Percentiles rank a stretch among this genome's conserved stretches.
phyloP scores from a whole-genome alignment of 2,797 vertebrate genomes.

The Falco novaeseelandiae region DNA sequence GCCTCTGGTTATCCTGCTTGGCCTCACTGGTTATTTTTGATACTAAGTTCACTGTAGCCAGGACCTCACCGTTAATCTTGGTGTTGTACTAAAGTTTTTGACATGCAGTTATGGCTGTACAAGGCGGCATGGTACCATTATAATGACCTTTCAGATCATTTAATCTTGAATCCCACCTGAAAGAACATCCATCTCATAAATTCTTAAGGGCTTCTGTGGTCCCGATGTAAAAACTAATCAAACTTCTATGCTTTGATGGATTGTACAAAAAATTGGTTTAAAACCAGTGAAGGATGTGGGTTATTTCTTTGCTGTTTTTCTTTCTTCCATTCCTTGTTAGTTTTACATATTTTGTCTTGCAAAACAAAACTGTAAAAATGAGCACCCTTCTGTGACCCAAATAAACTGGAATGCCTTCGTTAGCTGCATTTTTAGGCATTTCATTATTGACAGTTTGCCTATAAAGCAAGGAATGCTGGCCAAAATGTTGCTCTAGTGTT shows the following conservation, averaged over 20 bases:
- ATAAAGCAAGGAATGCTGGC: not conserved
- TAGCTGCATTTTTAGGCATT: not conserved
- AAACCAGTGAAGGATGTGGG: not conserved
- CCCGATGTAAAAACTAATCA: not conserved
- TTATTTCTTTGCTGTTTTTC: not conserved
- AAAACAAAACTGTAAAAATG: constrained; percentile 19
- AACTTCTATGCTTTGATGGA: not conserved
- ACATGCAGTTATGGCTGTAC: not conserved
- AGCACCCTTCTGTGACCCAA: not conserved
- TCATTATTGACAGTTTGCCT: not conserved
- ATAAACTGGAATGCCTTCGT: not conserved
- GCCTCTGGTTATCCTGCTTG: not conserved
- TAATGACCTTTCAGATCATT: not conserved
- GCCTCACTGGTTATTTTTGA: not conserved
- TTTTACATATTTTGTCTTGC: not conserved
- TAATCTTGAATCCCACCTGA: not conserved
- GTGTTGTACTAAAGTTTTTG: not conserved
- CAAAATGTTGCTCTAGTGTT: not conserved
- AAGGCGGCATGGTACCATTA: not conserved
- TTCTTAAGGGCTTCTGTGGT: not conserved
- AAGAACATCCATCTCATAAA: not conserved
- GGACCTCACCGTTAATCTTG: not conserved
- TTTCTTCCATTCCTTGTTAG: not conserved
- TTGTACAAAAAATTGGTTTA: not conserved
- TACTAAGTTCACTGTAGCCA: not conserved